These are phyloP conservation scores for Epistrophe eligans DNA, from an alignment of 2,888 invertebrate species.

Conservation along the genomic window DNA sequence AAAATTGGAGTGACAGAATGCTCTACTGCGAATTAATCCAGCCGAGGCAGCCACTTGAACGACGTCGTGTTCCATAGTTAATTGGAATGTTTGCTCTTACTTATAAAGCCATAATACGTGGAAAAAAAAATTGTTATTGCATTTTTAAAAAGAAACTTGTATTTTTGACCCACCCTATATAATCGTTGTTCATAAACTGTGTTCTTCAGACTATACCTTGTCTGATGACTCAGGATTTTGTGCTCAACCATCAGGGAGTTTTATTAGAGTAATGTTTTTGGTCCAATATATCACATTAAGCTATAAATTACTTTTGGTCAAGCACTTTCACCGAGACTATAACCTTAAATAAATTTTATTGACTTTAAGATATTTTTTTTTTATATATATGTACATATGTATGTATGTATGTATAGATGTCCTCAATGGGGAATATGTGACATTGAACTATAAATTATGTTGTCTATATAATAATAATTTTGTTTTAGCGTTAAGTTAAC, in stretches of 20 bases:
- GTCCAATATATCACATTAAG: slow-evolving; percentile 64
- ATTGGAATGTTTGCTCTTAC: too few species aligned
- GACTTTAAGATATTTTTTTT: slow-evolving; percentile 52
- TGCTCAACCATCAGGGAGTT: slow-evolving; percentile 10
- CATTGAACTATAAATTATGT: slow-evolving; percentile 64
- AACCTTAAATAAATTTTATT: slow-evolving; percentile 70
- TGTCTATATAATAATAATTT: slow-evolving; percentile 43
- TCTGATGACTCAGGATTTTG: slow-evolving; percentile 44
- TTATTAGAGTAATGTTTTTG: slow-evolving; percentile 10
- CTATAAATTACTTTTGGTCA: slow-evolving; percentile 70
- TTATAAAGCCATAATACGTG: too few species aligned
- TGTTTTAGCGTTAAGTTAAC: slow-evolving; percentile 30
- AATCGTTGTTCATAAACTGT: too few species aligned
- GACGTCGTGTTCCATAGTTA: too few species aligned
- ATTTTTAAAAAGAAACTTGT: too few species aligned
- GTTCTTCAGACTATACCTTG: neutral
- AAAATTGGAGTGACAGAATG: too few species aligned
- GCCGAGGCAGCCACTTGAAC: too few species aligned
- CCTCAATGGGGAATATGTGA: slow-evolving; percentile 30
- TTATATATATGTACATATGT: neutral
- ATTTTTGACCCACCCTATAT: too few species aligned
- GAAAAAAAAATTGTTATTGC: too few species aligned
- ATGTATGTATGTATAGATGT: neutral
- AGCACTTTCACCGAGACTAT: slow-evolving; percentile 65
- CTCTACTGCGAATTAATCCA: too few species aligned